A percentile compares a stretch with the other conserved stretches of the same genome.
Conservation (phyloP, 2,888 invertebrate genomes). For the Orchestes rusci region DNA sequence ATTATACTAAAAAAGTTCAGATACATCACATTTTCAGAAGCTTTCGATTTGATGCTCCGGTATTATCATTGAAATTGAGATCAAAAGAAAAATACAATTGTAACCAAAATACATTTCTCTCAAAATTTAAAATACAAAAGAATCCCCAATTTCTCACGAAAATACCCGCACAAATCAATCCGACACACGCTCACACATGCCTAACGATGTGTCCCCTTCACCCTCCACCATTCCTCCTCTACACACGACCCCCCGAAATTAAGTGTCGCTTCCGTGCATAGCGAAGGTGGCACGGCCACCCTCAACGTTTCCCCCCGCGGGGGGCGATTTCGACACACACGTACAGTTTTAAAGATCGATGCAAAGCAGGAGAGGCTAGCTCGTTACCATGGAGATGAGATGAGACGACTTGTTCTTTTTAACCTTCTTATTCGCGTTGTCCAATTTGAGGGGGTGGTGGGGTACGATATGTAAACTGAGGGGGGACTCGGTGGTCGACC, state of each 20-base stretch:
- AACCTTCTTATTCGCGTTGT: constrained; percentile 44
- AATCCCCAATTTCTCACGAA: constrained; percentile 20
- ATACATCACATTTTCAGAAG: too few relatives aligned
- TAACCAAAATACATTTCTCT: constrained; percentile 4
- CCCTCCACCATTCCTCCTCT: constrained; percentile 3
- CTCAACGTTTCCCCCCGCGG: constrained; percentile 11
- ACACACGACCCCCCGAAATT: constrained; percentile 18
- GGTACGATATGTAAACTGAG: constrained; percentile 21
- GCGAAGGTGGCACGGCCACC: constrained; percentile 24
- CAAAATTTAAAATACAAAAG: constrained; percentile 18
- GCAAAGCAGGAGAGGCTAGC: constrained; percentile 46
- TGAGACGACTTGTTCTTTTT: constrained; percentile 47
- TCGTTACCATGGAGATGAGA: constrained; percentile 49
- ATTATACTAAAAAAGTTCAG: too few relatives aligned
- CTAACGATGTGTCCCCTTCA: constrained; percentile 20
- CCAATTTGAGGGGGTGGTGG: constrained; percentile 27
- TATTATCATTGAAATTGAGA: too few relatives aligned
- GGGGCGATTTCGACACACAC: constrained; percentile 36
- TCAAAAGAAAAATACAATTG: too few relatives aligned
- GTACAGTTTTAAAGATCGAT: constrained; percentile 47
- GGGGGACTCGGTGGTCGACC: constrained; percentile 28
- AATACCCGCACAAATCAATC: constrained; percentile 25
- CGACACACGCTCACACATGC: constrained; percentile 25
- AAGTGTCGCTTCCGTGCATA: constrained; percentile 27
- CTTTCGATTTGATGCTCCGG: too few relatives aligned